phyloP scores from a whole-genome alignment of 2,888 invertebrate genomes.

The Amphipoea oculea region DNA sequence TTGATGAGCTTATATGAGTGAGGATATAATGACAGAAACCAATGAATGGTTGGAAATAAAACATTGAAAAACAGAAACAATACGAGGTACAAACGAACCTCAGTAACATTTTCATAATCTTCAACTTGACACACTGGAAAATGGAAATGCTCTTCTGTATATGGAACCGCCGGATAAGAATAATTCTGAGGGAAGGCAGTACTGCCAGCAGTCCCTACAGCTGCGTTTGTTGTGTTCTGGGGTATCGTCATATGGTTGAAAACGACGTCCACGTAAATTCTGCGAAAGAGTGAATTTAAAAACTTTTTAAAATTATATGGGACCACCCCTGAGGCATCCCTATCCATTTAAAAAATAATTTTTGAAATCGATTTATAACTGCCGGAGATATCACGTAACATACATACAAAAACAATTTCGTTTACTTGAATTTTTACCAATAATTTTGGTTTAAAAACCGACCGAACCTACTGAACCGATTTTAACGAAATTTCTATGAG shows the following conservation, averaged over 20 bases:
- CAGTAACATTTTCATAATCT: slow-evolving; percentile 80
- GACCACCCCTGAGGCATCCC: no score
- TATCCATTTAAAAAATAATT: no score
- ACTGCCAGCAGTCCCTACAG: slow-evolving; percentile 91
- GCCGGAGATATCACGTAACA: no score
- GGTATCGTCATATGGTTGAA: slow-evolving; percentile 93
- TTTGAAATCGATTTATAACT: no score
- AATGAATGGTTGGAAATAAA: neutral
- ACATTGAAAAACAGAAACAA: neutral
- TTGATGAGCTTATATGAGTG: neutral
- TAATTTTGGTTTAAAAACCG: no score
- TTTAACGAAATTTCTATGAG: no score
- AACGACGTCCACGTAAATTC: slow-evolving; percentile 94
- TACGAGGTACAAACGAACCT: slow-evolving; percentile 80
- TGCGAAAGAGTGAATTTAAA: slow-evolving; percentile 61
- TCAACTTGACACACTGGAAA: slow-evolving; percentile 85
- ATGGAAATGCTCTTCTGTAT: slow-evolving; percentile 90
- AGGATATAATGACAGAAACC: neutral
- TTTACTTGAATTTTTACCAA: no score
- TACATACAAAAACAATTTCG: no score
- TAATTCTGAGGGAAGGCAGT: slow-evolving; percentile 85
- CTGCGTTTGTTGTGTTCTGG: slow-evolving; percentile 82
- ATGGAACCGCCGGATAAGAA: slow-evolving; percentile 90
- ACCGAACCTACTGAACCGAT: no score
- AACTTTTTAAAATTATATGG: no score